Evolutionary conservation across 2,888 invertebrate genomes (phyloP).

Genomic region (Piscicola geometra): DNA sequence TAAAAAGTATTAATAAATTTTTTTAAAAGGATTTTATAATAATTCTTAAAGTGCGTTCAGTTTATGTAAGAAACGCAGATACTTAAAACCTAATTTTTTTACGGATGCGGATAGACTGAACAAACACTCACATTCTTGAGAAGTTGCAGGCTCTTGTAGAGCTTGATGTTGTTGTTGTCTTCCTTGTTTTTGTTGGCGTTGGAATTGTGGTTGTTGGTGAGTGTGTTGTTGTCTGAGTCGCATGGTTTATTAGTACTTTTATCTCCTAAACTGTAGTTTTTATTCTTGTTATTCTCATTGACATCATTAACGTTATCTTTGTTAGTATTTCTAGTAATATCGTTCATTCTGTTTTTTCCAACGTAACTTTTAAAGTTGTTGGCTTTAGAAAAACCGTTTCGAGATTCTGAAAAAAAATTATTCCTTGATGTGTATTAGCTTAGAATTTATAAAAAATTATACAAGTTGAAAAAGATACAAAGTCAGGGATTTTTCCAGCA

Average conservation of each 20-base stretch:
- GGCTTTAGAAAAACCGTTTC: not conserved
- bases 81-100: too few species aligned
- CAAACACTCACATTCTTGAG: not conserved
- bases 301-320: not conserved
- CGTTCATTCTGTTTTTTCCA: not conserved
- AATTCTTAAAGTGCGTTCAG: too few species aligned
- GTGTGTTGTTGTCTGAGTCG: too few species aligned
- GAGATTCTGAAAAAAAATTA: not conserved
- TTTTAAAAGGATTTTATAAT: too few species aligned
- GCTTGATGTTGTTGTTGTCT: not conserved
- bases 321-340: constrained; percentile 1
- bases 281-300: not conserved
- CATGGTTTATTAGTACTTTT: not conserved
- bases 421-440: too few species aligned
- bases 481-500: too few species aligned
- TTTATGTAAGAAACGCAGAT: too few species aligned
- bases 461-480: too few species aligned
- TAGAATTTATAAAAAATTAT: too few species aligned
- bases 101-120: too few species aligned
- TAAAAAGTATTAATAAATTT: too few species aligned
- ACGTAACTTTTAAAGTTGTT: not conserved
- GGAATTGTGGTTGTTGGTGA: too few species aligned
- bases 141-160: not conserved
- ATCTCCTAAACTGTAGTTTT: not conserved
- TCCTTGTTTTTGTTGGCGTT: constrained; percentile 4